These are phyloP conservation scores for Tromatobia lineatoria DNA, from an alignment of 2,888 invertebrate species.

Conservation along the genomic window DNA sequence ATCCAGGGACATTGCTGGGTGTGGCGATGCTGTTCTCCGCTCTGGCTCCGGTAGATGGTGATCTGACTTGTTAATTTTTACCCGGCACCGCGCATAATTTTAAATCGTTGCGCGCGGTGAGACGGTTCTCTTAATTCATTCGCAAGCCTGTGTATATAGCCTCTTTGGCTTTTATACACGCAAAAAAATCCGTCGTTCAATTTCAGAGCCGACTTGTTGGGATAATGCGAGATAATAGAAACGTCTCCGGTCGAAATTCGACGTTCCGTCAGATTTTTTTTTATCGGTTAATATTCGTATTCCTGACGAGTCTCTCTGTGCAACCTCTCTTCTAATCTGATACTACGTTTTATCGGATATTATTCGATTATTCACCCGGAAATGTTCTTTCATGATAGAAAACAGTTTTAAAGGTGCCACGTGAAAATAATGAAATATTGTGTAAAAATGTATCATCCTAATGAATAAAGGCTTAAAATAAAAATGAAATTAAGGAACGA, in stretches of 20 bases:
- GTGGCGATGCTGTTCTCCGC: constrained; percentile 20
- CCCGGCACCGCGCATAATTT: constrained; percentile 80
- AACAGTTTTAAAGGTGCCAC: too few relatives aligned
- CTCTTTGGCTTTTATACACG: constrained; percentile 4
- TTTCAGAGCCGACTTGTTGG: constrained; percentile 11
- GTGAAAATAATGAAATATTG: too few relatives aligned
- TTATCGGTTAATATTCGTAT: not conserved
- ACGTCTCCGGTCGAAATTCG: not conserved
- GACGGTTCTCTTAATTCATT: constrained; percentile 80
- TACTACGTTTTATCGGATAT: not conserved
- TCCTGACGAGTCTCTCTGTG: not conserved
- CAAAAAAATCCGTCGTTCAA: constrained; percentile 6
- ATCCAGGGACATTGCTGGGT: constrained; percentile 38
- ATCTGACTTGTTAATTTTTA: constrained; percentile 85
- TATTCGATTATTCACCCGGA: too few relatives aligned
- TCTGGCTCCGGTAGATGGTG: constrained; percentile 67
- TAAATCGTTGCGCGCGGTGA: constrained; percentile 72
- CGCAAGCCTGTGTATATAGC: constrained; percentile 59
- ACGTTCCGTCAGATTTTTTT: constrained; percentile 1
- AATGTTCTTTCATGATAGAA: too few relatives aligned
- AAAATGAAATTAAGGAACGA: too few relatives aligned
- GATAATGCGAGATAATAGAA: constrained; percentile 12
- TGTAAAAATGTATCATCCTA: too few relatives aligned
- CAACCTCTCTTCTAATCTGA: not conserved
- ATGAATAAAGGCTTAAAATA: too few relatives aligned